Evolutionary conservation across 2,113 vertebrate species (phyloP).

Genomic region (Psilopogon haemacephalus): DNA sequence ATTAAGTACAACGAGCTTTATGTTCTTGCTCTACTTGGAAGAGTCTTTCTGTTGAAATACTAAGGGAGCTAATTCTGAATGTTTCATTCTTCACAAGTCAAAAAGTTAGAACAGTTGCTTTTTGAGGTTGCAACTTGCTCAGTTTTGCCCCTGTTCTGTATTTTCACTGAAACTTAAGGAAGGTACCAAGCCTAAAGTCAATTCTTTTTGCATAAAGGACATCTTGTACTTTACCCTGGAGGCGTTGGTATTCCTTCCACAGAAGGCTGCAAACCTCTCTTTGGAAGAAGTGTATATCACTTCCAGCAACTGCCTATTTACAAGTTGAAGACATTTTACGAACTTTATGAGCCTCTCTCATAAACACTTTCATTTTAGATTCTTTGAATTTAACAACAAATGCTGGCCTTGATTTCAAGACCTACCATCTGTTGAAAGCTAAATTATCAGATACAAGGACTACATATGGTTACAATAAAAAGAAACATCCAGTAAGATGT

Average conservation of each 20-base stretch:
- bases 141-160: not conserved
- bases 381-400: not conserved
- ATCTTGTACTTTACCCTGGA: not conserved
- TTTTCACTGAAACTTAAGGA: not conserved
- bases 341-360: not conserved
- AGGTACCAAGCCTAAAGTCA: not conserved
- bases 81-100: not conserved
- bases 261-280: not conserved
- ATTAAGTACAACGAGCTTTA: not conserved
- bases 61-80: not conserved
- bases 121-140: not conserved
- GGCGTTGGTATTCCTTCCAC: not conserved
- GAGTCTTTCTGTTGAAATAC: not conserved
- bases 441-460: not conserved
- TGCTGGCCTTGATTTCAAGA: not conserved
- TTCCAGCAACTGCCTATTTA: slow-evolving; percentile 3
- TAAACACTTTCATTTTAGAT: not conserved
- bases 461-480: slow-evolving; percentile 11
- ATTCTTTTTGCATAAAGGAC: not conserved
- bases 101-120: not conserved
- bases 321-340: not conserved
- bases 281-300: not conserved
- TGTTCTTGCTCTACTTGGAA: not conserved
- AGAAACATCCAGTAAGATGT: not conserved
- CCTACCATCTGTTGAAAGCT: not conserved